phyloP scores from a whole-genome alignment of 1,140 invertebrate species.

The Hypsibius dujardini region DNA sequence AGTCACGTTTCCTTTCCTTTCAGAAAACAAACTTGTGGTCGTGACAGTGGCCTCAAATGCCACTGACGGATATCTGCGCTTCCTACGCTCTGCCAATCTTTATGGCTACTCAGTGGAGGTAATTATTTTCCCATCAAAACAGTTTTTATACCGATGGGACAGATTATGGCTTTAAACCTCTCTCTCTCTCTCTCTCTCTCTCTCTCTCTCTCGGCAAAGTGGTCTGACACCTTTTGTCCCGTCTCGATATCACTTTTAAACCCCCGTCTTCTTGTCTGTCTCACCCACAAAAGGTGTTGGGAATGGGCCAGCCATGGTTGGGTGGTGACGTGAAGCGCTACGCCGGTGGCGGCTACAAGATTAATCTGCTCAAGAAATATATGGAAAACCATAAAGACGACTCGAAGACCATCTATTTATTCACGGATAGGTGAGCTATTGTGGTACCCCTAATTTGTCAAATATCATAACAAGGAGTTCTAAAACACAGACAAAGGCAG shows the following conservation, averaged over 20 bases:
- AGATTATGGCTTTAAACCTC: too few relatives aligned
- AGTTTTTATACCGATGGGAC: too few relatives aligned
- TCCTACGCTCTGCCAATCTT: constrained; percentile 52
- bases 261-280: not conserved
- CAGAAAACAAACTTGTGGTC: constrained; percentile 45
- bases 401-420: constrained; percentile 54
- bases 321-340: constrained; percentile 60
- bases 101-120: constrained; percentile 55
- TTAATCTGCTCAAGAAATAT: constrained; percentile 61
- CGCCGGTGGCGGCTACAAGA: constrained; percentile 66
- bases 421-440: constrained; percentile 62
- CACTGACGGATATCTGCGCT: constrained; percentile 73
- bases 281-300: constrained; percentile 45
- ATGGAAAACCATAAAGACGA: constrained; percentile 49
- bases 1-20: constrained; percentile 19
- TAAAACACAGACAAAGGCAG: too few relatives aligned
- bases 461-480: too few relatives aligned
- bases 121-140: constrained; percentile 21
- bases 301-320: constrained; percentile 61
- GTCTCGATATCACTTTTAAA: constrained; percentile 6
- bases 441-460: too few relatives aligned
- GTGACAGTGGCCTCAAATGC: constrained; percentile 75
- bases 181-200: too few relatives aligned
- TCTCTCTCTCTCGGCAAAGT: too few relatives aligned
- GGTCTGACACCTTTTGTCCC: not conserved